These are phyloP conservation scores for Eueides isabella DNA, from an alignment of 1,140 invertebrate genomes.

Conservation along the genomic window DNA sequence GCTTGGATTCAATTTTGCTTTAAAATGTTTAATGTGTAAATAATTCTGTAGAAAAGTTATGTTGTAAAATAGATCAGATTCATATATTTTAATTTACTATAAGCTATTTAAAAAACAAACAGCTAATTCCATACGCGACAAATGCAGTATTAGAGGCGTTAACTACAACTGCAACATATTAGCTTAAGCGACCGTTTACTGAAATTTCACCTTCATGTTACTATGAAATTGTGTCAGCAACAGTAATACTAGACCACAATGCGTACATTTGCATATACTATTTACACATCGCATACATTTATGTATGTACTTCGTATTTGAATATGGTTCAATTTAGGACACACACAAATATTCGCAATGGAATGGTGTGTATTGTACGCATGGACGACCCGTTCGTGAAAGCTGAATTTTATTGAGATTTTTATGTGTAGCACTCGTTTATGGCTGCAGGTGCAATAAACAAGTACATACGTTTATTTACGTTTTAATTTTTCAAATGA, in stretches of 20 bases:
- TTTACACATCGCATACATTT: constrained; percentile 17
- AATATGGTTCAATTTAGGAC: constrained; percentile 23
- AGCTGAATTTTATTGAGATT: constrained; percentile 15
- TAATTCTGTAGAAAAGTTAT: neutral
- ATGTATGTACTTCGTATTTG: constrained; percentile 21
- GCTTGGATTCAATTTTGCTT: neutral
- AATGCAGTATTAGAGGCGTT: neutral
- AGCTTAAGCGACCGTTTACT: neutral
- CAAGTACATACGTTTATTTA: neutral
- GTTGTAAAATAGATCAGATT: too few species aligned
- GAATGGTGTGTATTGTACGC: neutral
- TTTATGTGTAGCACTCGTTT: constrained; percentile 1
- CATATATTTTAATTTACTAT: too few species aligned
- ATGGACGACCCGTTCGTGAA: constrained; percentile 4
- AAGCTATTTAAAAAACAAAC: too few species aligned
- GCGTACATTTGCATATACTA: constrained; percentile 15
- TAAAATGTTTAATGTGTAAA: neutral
- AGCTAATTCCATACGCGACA: neutral
- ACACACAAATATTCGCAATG: constrained; percentile 16
- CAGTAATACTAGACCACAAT: constrained; percentile 19
- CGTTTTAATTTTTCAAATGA: neutral
- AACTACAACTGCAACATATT: neutral
- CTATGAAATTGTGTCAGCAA: constrained; percentile 2
- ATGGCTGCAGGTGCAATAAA: neutral
- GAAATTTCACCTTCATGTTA: neutral